Evolutionary conservation across 2,113 vertebrate genomes (phyloP).

Genomic region (Syrrhaptes paradoxus): DNA sequence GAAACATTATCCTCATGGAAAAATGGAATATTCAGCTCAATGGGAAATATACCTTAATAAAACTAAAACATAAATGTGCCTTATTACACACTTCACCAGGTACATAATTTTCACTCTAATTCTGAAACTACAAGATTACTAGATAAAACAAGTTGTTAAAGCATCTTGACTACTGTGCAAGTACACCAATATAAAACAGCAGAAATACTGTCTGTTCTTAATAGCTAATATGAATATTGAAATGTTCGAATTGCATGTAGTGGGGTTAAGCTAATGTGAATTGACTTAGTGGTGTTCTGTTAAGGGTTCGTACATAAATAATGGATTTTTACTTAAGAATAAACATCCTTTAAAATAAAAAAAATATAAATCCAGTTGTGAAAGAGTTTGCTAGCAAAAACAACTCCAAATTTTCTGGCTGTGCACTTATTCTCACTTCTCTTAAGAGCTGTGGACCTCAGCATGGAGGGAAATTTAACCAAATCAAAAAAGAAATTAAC

Average conservation of each 20-base stretch:
- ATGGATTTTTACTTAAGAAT: background rate
- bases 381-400: background rate
- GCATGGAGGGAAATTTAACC: background rate
- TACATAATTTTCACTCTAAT: background rate
- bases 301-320: background rate
- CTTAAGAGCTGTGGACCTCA: too few species aligned
- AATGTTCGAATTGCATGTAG: background rate
- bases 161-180: background rate
- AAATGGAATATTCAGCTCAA: background rate
- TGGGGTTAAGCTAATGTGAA: background rate
- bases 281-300: background rate
- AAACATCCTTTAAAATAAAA: background rate
- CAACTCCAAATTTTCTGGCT: background rate
- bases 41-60: background rate
- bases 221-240: background rate
- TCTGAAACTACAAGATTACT: background rate
- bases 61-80: background rate
- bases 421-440: background rate
- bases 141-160: background rate
- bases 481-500: background rate
- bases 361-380: background rate
- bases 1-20: background rate
- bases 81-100: background rate
- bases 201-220: background rate
- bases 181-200: background rate